Evolutionary conservation across 1,140 invertebrate genomes (phyloP), one percentile per base, ranked within the genome.

Genomic region (Hyposmocoma kahamanoa): DNA sequence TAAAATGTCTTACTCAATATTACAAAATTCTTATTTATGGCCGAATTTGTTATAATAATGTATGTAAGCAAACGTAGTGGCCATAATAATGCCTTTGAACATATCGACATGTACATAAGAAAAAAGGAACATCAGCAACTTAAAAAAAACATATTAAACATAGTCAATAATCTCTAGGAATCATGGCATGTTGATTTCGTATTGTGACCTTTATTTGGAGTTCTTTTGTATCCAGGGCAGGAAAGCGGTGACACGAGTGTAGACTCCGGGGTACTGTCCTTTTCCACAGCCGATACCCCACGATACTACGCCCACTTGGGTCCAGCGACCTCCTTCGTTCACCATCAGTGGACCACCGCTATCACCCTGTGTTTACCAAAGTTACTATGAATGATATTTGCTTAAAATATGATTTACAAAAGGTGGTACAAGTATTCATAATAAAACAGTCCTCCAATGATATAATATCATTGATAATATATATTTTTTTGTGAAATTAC

Each of bases 201-300:
- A n/a, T n/a, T n/a, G n/a, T n/a, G n/a, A n/a, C n/a, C n/a, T 43
- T 47, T 78, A 83, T 50, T 74, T 64, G 17, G 74, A 67, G 55
- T 87, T 87, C 61, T 87, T 87, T 55, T 79, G 70, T 53, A 87
- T 87, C 86, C 86, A 87, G 19, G 86, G 84, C 22, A 87, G 28
- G 73, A 87, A 87, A 10, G 68, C 87, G 11, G 92, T 90, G 22
- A 95, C 90, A 55, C 93, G 87, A 0, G 92, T 93, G 77, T 97
- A 97, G 0, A 97, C 95, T 9, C 96, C 96, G 0, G 96, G 96
- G 84, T 94, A 95, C 75, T 95, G 92, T 18, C 93, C 93, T 86
- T 96, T 93, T 5, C 96, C 96, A 72, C 96, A 98, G 20, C 96
- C 95, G 62, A 96, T 95, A 19, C 97, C 97, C 94, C 95, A 98